Evolutionary conservation across 2,888 invertebrate species (phyloP), one percentile per base, ranked within the genome.

Genomic region (Sicus ferrugineus): DNA sequence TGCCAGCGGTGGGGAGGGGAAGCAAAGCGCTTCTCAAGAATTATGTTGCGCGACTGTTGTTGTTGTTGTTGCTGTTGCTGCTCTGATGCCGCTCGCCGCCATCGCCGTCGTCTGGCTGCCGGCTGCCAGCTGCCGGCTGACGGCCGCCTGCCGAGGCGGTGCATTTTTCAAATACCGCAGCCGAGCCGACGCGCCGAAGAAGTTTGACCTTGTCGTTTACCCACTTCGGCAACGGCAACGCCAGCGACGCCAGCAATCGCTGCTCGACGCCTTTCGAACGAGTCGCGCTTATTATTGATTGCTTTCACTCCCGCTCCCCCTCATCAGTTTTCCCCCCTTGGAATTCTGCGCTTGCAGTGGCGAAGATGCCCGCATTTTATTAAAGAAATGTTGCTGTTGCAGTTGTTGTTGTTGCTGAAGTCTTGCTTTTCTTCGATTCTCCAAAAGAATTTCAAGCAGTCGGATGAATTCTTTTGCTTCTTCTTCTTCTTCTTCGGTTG

Each of bases 181-280:
- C 42, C 23, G 19, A 28, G 56, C 46, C 48, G 28, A 38, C 46
- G 30, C 66, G 56, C 54, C 56, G 58, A 66, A 56, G 42, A 56
- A 56, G 58, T 66, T 66, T 66, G 66, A 66, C 66, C 66, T 66
- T 66, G 66, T 38, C 38, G 19, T 19, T 66, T 54, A 23, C 38
- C 38, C 65, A 54, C 31, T 70, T 70, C 70, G 69, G 69, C 69
- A 38, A 48, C 67, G 68, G 26, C 48, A 59, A 23, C 61, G 16
- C 23, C 16, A 3, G 11, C 26, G 50, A 54, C 68, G 3, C 16
- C 42, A 5, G n/a, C 42, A 42, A 34, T 34, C 11, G 34, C 34
- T 34, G 34, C 34, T 28, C 46, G 46, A 19, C 54, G 66, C 48
- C 64, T 56, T 66, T 38, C 66, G 38, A n/a, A n/a, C n/a, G n/a